Percentiles rank a stretch among this genome's conserved stretches.
Evolutionary conservation across 2,888 invertebrate genomes (phyloP).

Genomic region (Drosophila paucipuncta): DNA sequence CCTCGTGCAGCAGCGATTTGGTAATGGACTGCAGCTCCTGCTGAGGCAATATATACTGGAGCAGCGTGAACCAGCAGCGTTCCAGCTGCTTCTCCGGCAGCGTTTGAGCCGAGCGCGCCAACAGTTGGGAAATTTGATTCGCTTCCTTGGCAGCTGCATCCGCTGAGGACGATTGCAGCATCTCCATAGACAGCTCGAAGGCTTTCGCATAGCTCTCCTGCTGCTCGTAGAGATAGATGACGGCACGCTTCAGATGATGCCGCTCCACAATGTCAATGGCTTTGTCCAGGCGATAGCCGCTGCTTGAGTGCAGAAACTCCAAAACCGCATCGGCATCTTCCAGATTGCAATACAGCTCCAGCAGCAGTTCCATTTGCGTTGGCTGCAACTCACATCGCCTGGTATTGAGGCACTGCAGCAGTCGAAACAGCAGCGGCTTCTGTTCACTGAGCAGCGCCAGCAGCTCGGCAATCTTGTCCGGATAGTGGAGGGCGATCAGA

Average conservation of each 20-base stretch:
- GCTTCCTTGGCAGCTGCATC: conserved; percentile 64
- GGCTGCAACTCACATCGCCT: conserved; percentile 82
- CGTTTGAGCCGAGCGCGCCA: conserved; percentile 85
- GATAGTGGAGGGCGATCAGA: conserved; percentile 87
- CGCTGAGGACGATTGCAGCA: conserved; percentile 75
- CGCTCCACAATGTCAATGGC: conserved; percentile 88
- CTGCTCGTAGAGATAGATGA: conserved; percentile 91
- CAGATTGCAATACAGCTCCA: conserved; percentile 88
- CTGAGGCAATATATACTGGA: conserved; percentile 85
- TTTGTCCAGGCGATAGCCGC: conserved; percentile 88
- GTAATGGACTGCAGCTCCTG: conserved; percentile 85
- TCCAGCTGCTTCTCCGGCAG: conserved; percentile 85
- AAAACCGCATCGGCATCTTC: conserved; percentile 86
- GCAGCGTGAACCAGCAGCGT: conserved; percentile 86
- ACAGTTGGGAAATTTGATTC: conserved; percentile 45
- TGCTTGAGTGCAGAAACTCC: conserved; percentile 86
- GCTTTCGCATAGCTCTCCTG: conserved; percentile 91
- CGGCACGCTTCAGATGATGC: conserved; percentile 88
- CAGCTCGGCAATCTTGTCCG: conserved; percentile 85
- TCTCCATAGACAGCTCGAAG: conserved; percentile 87
- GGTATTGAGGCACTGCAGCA: conserved; percentile 88
- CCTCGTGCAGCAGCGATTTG: conserved; percentile 86
- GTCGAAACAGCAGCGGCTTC: conserved; percentile 85
- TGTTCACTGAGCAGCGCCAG: conserved; percentile 80
- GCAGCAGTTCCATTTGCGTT: conserved; percentile 87